Conservation (phyloP, 2,888 invertebrate genomes). For the Stenchaetothrips biformis region DNA sequence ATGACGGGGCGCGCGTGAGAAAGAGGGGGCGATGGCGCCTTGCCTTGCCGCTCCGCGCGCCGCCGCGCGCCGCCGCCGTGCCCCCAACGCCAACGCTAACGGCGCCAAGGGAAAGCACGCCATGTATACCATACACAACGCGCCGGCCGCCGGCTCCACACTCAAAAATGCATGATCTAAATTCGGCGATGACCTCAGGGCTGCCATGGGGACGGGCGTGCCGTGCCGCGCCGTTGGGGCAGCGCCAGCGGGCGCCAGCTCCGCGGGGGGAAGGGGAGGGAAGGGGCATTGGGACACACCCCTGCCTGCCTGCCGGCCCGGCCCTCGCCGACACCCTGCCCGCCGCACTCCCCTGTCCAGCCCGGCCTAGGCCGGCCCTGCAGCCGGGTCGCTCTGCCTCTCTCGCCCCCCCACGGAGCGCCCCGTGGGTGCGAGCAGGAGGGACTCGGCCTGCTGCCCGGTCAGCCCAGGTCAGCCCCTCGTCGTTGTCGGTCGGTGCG, state of each 20-base stretch:
- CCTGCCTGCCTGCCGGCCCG: neutral
- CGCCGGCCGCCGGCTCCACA: neutral
- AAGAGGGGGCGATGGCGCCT: too few relatives aligned
- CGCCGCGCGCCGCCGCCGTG: neutral
- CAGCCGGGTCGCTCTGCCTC: neutral
- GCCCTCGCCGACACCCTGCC: neutral
- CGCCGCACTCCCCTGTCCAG: neutral
- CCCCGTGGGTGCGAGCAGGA: too few relatives aligned
- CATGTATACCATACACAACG: conserved; percentile 7
- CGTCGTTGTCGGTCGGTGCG: neutral
- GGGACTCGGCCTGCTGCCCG: too few relatives aligned
- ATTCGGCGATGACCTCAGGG: conserved; percentile 20
- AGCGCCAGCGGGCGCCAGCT: neutral
- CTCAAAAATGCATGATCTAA: conserved; percentile 23
- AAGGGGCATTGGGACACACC: neutral
- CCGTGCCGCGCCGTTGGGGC: neutral
- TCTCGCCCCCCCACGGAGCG: too few relatives aligned
- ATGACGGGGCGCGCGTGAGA: too few relatives aligned
- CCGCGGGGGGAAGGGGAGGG: neutral
- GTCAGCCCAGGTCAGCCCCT: too few relatives aligned
- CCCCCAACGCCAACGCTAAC: too few relatives aligned
- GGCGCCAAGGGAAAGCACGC: neutral
- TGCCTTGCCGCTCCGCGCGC: too few relatives aligned
- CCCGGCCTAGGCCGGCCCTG: neutral
- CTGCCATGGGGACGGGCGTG: neutral